phyloP scores from a whole-genome alignment of 2,797 vertebrate species.

The Myotis findleyi region DNA sequence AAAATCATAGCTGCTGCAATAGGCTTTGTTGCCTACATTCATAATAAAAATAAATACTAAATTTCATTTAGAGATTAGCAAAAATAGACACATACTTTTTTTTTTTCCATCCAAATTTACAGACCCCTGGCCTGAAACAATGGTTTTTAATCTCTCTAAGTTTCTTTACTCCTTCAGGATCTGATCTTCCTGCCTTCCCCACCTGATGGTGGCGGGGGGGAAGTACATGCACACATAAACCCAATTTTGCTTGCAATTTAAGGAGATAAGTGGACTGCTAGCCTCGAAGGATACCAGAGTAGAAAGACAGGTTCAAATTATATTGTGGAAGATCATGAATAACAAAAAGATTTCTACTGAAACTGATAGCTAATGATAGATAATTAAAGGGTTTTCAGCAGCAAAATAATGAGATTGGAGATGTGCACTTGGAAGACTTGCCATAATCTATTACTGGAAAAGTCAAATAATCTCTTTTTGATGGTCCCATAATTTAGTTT shows the following conservation, averaged over 20 bases:
- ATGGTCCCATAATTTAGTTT: background rate
- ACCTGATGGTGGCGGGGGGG: no score
- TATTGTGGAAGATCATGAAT: background rate
- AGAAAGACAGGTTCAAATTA: background rate
- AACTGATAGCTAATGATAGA: background rate
- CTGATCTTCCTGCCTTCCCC: background rate
- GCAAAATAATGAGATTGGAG: background rate
- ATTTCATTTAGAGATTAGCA: background rate
- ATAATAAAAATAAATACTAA: constrained; percentile 11
- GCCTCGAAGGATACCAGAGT: background rate
- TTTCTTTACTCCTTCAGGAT: background rate
- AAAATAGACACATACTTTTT: background rate
- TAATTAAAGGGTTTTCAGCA: background rate
- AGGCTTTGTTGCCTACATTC: background rate
- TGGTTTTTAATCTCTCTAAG: background rate
- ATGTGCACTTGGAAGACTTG: background rate
- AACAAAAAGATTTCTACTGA: background rate
- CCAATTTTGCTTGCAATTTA: background rate
- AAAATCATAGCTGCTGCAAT: background rate
- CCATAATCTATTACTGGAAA: background rate
- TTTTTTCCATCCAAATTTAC: background rate
- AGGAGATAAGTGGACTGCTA: background rate
- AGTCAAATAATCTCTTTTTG: background rate
- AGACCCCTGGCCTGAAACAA: background rate
- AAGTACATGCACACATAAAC: background rate